These are phyloP conservation scores for Diceros bicornis DNA, from an alignment of 2,797 vertebrate genomes.

Conservation along the genomic window DNA sequence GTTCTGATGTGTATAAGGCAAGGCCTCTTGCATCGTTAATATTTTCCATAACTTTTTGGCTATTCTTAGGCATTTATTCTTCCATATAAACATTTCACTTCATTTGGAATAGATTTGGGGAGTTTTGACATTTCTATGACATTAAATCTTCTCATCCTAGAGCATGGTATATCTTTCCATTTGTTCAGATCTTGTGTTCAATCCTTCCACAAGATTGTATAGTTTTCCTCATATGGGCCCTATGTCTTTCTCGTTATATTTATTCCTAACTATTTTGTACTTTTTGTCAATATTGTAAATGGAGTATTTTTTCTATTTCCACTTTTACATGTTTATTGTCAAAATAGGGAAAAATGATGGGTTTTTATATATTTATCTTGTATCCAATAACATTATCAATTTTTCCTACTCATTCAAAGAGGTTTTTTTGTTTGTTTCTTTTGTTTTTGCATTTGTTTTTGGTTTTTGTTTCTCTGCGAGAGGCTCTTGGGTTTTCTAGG, in stretches of 20 bases:
- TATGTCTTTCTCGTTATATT: background rate
- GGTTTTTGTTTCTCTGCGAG: constrained; percentile 12
- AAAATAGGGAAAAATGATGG: background rate
- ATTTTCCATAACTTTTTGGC: background rate
- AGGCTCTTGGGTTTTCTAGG: background rate
- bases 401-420: constrained; percentile 1
- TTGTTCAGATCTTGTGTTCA: background rate
- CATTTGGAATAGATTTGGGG: background rate
- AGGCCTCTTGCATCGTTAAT: background rate
- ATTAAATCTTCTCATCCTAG: background rate
- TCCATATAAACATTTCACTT: background rate
- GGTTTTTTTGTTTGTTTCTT: background rate
- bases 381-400: background rate
- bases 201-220: background rate
- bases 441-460: background rate
- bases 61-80: background rate
- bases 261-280: background rate
- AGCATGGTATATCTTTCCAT: background rate
- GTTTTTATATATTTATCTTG: constrained; percentile 48
- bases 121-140: background rate
- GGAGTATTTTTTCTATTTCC: background rate
- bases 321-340: constrained; percentile 26
- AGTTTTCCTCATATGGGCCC: background rate
- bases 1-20: background rate
- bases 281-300: background rate